Conservation (phyloP, 2,113 vertebrate species). For the Ranitomeya imitator region DNA sequence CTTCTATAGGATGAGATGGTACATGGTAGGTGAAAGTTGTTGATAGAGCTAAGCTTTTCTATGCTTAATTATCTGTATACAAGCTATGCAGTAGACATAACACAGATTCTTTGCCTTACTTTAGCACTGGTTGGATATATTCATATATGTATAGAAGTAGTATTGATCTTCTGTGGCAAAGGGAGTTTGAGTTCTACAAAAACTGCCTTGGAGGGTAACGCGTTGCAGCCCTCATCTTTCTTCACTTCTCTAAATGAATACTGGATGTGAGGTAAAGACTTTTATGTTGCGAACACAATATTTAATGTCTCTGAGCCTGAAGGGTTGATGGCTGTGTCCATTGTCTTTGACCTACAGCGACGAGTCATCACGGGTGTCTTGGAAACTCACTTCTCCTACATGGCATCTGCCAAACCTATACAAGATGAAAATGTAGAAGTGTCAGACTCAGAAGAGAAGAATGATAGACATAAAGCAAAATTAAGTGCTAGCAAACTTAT, state of each 20-base stretch:
- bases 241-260: background rate
- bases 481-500: background rate
- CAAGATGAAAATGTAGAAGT: background rate
- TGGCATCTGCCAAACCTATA: constrained; percentile 32
- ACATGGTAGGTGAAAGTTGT: background rate
- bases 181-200: background rate
- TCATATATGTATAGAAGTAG: background rate
- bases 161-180: background rate
- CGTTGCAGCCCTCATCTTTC: background rate
- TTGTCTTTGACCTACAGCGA: background rate
- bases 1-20: background rate
- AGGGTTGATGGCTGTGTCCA: background rate
- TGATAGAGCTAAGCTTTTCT: background rate
- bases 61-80: constrained; percentile 11
- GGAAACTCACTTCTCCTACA: background rate
- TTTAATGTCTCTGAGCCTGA: background rate
- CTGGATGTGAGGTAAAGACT: constrained; percentile 48
- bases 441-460: background rate
- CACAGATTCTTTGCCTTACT: background rate
- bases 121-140: constrained; percentile 5
- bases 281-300: constrained; percentile 17
- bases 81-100: constrained; percentile 36
- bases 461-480: too few species aligned
- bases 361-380: constrained; percentile 4
- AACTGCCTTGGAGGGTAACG: background rate